Evolutionary conservation across 2,113 vertebrate genomes (phyloP), one percentile per base, ranked within the genome.

Genomic region (Actenoides hombroni): DNA sequence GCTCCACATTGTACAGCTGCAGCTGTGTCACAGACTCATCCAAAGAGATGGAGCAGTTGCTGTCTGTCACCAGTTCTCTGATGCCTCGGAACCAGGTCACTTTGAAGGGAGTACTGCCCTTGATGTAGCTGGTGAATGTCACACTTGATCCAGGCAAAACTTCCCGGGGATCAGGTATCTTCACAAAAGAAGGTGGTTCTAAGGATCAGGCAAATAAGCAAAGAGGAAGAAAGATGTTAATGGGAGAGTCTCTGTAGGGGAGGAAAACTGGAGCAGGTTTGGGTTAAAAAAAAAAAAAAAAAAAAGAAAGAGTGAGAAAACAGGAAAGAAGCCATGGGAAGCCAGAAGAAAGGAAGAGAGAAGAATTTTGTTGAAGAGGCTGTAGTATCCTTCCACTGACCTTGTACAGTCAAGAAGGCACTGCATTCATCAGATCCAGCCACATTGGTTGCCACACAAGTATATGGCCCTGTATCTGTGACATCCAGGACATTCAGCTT

Each of bases 131-230:
- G 44, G 97, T 98, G 97, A 99, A 99, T 0, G 95, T 98, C 69
- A 99, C 98, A 56, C 95, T 98, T 33, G 97, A 98, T 87, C 98
- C 98, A 2, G 99, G 99, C 92, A 99, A 98, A 57, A 99, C 98
- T 95, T 99, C 99, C 95, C 98, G 88, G 11, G 99, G 98, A 96
- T 99, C 99, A 9, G 99, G 99, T n/a, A 96, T 98, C 94, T 98
- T 98, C 97, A 98, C 98, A 95, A 99, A 99, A 89, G 99, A 99
- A 29, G 99, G 99, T 57, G 99, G 99, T 97, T 99, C 99, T 99
- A 79, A 31, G 42, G n/a, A 73, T 81, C 33, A 73, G 42, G 33
- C 44, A 74, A 92, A 90, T 48, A 92, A 83, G 26, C 42, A n/a
- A 91, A 95, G 69, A 83, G 12, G 57, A 2, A 90, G 21, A 95